Conservation (phyloP, 92 coral and sea anemone genomes). For the Hydrozoanthus gracilis region DNA sequence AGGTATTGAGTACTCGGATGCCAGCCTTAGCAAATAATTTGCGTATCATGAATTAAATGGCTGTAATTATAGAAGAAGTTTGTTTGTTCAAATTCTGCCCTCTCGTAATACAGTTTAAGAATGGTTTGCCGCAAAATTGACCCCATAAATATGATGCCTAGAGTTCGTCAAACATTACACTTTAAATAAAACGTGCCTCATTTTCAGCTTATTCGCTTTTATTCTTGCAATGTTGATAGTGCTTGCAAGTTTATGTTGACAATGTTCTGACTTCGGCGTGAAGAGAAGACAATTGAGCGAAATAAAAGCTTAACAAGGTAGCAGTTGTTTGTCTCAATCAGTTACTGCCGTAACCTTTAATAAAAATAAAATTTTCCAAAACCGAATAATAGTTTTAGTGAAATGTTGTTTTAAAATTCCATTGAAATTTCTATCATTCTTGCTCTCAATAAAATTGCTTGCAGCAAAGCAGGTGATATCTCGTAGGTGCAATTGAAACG, state of each 20-base stretch:
- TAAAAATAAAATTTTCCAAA: no score
- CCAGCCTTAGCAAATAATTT: conserved; percentile 17
- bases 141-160: neutral
- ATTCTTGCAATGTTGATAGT: neutral
- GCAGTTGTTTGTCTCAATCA: no score
- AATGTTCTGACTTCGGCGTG: neutral
- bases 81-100: conserved; percentile 16
- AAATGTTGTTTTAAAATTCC: no score
- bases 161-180: conserved; percentile 10
- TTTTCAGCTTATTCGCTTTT: neutral
- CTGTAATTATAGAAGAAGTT: neutral
- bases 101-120: neutral
- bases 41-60: conserved; percentile 7
- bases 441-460: no score
- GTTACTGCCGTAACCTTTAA: no score
- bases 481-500: no score
- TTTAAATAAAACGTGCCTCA: neutral
- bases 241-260: neutral
- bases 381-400: no score
- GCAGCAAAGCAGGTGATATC: no score
- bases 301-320: no score
- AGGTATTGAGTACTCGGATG: neutral
- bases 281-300: no score
- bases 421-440: no score
- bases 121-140: neutral